A percentile compares a stretch with the other conserved stretches of the same genome.
Conservation (phyloP, 2,888 invertebrate genomes). For the Drosophila phalerata region DNA sequence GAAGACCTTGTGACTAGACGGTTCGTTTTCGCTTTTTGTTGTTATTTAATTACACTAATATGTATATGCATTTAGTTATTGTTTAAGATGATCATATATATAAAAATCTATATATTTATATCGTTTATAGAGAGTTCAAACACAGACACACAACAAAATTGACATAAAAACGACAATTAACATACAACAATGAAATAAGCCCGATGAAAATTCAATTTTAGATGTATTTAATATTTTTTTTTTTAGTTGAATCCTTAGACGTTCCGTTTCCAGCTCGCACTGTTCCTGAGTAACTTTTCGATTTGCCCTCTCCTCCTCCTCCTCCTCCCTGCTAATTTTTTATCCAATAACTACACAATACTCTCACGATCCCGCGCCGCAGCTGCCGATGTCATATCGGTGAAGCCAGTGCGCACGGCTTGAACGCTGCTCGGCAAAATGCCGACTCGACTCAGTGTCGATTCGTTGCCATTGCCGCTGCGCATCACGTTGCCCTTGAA, state of each 20-base stretch:
- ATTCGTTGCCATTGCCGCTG: constrained; percentile 84
- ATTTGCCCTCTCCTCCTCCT: constrained; percentile 2
- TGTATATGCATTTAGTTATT: constrained; percentile 52
- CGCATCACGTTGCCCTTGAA: constrained; percentile 91
- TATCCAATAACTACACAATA: constrained; percentile 80
- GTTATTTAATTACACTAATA: constrained; percentile 50
- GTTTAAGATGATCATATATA: constrained; percentile 34
- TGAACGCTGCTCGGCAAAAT: constrained; percentile 83
- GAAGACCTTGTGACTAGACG: constrained; percentile 84
- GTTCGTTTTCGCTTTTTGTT: constrained; percentile 56
- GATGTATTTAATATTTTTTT: constrained; percentile 31
- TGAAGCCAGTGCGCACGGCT: constrained; percentile 82
- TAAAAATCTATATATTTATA: constrained; percentile 13
- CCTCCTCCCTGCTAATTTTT: constrained; percentile 3
- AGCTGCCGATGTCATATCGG: constrained; percentile 81
- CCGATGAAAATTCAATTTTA: constrained; percentile 45
- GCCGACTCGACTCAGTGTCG: constrained; percentile 81
- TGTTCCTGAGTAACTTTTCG: constrained; percentile 75
- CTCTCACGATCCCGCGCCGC: constrained; percentile 84
- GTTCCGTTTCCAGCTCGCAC: constrained; percentile 73
- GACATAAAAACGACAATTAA: constrained; percentile 61
- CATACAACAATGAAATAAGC: constrained; percentile 73
- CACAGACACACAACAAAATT: constrained; percentile 49
- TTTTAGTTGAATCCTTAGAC: constrained; percentile 27
- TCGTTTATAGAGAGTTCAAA: constrained; percentile 47